These are phyloP conservation scores for Antigone vipio DNA, from an alignment of 2,113 vertebrate genomes.

Conservation along the genomic window DNA sequence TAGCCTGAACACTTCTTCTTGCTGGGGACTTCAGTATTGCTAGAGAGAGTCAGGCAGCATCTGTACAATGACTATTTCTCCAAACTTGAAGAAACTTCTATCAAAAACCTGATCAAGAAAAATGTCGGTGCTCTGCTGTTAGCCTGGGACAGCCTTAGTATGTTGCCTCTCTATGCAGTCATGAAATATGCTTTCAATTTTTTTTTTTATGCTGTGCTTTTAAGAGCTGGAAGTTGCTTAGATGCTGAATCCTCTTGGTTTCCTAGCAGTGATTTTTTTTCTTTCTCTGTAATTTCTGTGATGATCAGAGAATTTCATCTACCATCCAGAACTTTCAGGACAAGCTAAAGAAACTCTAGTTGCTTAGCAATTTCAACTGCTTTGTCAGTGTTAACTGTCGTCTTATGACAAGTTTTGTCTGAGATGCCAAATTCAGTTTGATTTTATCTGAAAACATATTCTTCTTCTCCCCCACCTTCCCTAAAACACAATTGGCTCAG, in stretches of 20 bases:
- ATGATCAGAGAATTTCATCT: neutral
- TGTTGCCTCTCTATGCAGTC: neutral
- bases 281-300: neutral
- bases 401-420: neutral
- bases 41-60: neutral
- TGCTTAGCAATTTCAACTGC: neutral
- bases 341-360: neutral
- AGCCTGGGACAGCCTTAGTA: neutral
- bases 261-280: neutral
- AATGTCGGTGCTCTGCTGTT: neutral
- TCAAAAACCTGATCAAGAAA: neutral
- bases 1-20: neutral
- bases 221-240: neutral
- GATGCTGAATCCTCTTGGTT: accelerated
- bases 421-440: neutral
- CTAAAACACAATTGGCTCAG: neutral
- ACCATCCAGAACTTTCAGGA: neutral
- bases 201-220: neutral
- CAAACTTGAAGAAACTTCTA: neutral
- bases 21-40: neutral
- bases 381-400: neutral
- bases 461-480: neutral
- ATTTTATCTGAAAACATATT: neutral
- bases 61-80: neutral
- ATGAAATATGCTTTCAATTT: neutral